Evolutionary conservation across 2,113 vertebrate species (phyloP).

Genomic region (Artemisiospiza belli): DNA sequence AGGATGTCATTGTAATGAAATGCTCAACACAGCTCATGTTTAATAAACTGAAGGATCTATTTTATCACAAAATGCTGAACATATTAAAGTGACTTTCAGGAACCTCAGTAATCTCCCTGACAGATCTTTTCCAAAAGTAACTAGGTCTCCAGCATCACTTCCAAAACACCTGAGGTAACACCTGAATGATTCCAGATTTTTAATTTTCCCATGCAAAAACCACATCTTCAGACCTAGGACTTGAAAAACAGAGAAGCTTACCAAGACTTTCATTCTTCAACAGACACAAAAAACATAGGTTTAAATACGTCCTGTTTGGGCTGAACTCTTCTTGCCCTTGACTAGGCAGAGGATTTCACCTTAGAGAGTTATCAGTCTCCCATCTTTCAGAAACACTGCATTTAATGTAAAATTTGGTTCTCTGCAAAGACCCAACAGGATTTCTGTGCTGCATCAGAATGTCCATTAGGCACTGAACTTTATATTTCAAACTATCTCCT

Average conservation of each 20-base stretch:
- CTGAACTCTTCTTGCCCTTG: neutral
- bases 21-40: neutral
- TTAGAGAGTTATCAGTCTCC: neutral
- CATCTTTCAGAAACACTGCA: neutral
- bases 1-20: neutral
- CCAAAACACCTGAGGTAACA: neutral
- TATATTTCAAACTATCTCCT: neutral
- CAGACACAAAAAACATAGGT: neutral
- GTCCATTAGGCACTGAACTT: neutral
- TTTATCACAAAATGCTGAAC: neutral
- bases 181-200: neutral
- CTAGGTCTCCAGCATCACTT: neutral
- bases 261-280: neutral
- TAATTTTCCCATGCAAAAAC: neutral
- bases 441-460: neutral
- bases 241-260: neutral
- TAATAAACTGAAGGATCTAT: neutral
- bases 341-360: neutral
- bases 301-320: neutral
- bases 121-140: neutral
- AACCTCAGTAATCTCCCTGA: neutral
- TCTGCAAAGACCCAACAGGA: neutral
- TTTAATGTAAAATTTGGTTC: neutral
- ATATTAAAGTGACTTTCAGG: neutral
- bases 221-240: neutral